Conservation (phyloP, 1,140 invertebrate species). For the Drosophila baimaii region DNA sequence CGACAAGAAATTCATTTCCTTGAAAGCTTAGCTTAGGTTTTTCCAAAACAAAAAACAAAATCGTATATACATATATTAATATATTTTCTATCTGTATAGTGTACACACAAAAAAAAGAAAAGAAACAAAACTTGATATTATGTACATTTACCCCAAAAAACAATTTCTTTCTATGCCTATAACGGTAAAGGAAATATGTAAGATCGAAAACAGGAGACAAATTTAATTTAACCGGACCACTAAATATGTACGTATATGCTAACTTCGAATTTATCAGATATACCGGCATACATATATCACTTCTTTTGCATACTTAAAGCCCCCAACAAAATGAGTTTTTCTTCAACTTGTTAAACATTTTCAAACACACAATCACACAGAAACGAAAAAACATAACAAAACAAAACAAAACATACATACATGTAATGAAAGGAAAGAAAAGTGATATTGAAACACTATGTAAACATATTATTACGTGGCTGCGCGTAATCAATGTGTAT, state of each 20-base stretch:
- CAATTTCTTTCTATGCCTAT: slow-evolving; percentile 31
- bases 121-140: slow-evolving; percentile 67
- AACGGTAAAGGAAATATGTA: slow-evolving; percentile 17
- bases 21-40: slow-evolving; percentile 75
- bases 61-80: slow-evolving; percentile 23
- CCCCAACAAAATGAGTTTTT: slow-evolving; percentile 42
- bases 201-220: slow-evolving; percentile 44
- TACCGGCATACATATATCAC: slow-evolving; percentile 54
- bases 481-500: slow-evolving; percentile 72
- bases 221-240: slow-evolving; percentile 76
- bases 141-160: slow-evolving; percentile 63
- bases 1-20: slow-evolving; percentile 59
- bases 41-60: slow-evolving; percentile 24
- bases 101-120: slow-evolving; percentile 25
- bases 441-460: slow-evolving; percentile 80
- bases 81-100: slow-evolving; percentile 67
- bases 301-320: slow-evolving; percentile 71
- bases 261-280: slow-evolving; percentile 78
- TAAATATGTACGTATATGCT: slow-evolving; percentile 59
- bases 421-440: slow-evolving; percentile 56
- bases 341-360: slow-evolving; percentile 66
- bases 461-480: slow-evolving; percentile 73
- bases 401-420: slow-evolving; percentile 13
- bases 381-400: slow-evolving; percentile 14
- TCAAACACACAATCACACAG: slow-evolving; percentile 42